These are phyloP conservation scores for Rafetus swinhoei DNA, from an alignment of 2,113 vertebrate genomes.

Conservation along the genomic window DNA sequence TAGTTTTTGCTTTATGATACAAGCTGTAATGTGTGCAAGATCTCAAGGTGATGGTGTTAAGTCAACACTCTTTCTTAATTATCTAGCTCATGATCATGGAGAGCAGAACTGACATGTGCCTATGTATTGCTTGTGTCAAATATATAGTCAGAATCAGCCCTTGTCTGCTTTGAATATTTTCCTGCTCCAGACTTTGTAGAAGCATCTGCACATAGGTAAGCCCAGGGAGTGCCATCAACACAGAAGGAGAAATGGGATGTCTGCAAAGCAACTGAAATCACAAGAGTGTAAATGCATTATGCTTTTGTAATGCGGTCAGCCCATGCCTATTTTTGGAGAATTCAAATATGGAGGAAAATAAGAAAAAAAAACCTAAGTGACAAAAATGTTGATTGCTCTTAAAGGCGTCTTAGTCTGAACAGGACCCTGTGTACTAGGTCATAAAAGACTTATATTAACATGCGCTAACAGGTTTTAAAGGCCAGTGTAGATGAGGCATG, in stretches of 20 bases:
- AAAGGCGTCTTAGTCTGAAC: background rate
- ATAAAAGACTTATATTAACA: background rate
- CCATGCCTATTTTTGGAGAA: background rate
- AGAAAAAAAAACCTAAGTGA: background rate
- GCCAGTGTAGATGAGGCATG: background rate
- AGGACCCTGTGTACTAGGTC: background rate
- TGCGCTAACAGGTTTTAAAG: background rate
- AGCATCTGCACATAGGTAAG: background rate
- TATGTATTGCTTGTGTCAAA: background rate
- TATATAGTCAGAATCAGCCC: background rate
- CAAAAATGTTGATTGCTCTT: background rate
- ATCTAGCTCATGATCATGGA: background rate
- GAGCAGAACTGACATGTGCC: background rate
- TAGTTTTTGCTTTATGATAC: background rate
- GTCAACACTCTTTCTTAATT: background rate
- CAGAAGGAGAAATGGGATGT: background rate
- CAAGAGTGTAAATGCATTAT: background rate
- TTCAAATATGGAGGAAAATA: background rate
- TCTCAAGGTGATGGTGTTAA: background rate
- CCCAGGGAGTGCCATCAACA: background rate
- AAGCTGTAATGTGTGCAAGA: background rate
- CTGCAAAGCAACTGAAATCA: background rate
- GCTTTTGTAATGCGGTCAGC: background rate
- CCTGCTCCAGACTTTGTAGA: background rate
- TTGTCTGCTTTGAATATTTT: background rate